Base-by-base conservation (phyloP, 2,113 vertebrate genomes). In the Gila orcuttii region DNA sequence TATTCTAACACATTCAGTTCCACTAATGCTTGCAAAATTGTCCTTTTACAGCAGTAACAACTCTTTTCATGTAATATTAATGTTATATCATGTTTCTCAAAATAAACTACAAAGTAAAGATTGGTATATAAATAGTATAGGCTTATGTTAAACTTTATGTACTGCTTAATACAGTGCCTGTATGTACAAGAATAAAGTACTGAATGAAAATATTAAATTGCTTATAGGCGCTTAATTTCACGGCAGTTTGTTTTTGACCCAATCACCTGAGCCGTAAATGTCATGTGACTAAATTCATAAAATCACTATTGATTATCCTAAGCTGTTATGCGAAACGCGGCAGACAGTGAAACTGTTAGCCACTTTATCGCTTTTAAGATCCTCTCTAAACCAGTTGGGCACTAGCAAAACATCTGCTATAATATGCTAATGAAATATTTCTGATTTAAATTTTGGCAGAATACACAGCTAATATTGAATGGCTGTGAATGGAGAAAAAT, bases 391-490 rank as follows among this genome's bases (percentile, higher is more conserved):
- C 42, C 71, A 75, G 6, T 47, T 75, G 50, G 75, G 50, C 25
- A 57, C 75, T 57, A 50, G 50, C 19, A 31, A 78, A 78, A 57
- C 75, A 78, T 52, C 75, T 78, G 75, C 45, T 78, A 5, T 78
- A 78, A 78, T 74, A 77, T 78, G 75, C 36, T 19, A 78, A 78
- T 36, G 8, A 78, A 57, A 78, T 57, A 57, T 55, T 52, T 78
- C 50, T 33, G 75, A 78, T 55, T 57, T 6, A 33, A 31, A 78
- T 78, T 23, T 74, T 74, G 71, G 75, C 52, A 71, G 39, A 71
- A 2, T 42, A 23, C 36, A 12, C 47, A 57, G 52, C 45, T 36
- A 57, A 78, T 52, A 57, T 55, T 78, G 17, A 78, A 57, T 21
- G 68, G 82, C 68, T 62, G 17, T 74, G 68, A 69, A 39, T 57